These are phyloP conservation scores for Rostratula benghalensis DNA, from an alignment of 2,113 vertebrate genomes.

Conservation along the genomic window DNA sequence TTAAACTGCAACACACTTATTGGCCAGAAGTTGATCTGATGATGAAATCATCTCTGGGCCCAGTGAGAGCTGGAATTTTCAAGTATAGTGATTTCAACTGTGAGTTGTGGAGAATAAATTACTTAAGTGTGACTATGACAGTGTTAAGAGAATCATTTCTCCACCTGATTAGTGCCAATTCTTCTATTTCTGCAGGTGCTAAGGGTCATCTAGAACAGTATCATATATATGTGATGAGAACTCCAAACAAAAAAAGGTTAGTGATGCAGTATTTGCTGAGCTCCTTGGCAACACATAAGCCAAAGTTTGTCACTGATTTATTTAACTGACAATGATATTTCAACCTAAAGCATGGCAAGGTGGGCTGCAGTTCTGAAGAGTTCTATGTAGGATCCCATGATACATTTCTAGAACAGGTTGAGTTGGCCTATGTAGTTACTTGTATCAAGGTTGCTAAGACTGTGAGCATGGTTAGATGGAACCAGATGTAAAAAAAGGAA, in stretches of 20 bases:
- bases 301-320: background rate
- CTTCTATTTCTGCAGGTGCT: background rate
- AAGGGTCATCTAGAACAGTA: background rate
- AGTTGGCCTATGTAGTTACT: background rate
- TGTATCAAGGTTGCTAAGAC: background rate
- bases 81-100: background rate
- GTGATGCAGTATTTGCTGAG: background rate
- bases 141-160: background rate
- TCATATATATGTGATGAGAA: background rate
- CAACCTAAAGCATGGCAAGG: background rate
- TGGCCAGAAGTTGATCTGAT: background rate
- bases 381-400: background rate
- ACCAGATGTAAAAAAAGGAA: background rate
- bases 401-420: background rate
- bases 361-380: background rate
- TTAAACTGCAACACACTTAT: background rate
- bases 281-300: background rate
- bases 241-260: background rate
- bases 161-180: background rate
- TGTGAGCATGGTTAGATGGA: background rate
- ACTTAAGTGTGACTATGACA: background rate
- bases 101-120: background rate
- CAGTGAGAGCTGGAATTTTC: background rate
- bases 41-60: background rate
- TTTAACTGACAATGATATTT: background rate